Evolutionary conservation across 2,113 vertebrate genomes (phyloP).

Genomic region (Todiramphus chloris): DNA sequence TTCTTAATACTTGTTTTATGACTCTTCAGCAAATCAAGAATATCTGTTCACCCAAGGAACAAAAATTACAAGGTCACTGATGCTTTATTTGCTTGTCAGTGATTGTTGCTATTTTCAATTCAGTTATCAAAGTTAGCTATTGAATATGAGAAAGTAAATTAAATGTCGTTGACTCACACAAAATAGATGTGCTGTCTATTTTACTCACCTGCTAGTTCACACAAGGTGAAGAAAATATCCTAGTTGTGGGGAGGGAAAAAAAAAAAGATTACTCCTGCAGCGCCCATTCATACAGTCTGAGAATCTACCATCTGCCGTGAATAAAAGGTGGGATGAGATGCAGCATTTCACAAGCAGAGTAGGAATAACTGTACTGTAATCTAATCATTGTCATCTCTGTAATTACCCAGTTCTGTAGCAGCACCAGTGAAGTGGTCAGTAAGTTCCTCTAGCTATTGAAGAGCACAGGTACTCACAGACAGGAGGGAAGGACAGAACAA

Average conservation of each 20-base stretch:
- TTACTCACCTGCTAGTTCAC: not conserved
- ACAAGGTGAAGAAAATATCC: constrained; percentile 13
- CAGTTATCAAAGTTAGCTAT: not conserved
- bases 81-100: not conserved
- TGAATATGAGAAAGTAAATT: constrained; percentile 3
- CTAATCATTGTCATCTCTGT: not conserved
- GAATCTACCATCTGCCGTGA: not conserved
- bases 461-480: not conserved
- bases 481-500: not conserved
- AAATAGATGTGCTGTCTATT: not conserved
- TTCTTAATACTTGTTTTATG: not conserved
- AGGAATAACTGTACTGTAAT: not conserved
- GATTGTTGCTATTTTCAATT: not conserved
- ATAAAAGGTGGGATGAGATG: not conserved
- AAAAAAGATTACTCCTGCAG: not conserved
- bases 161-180: not conserved
- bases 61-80: not conserved
- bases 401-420: not conserved
- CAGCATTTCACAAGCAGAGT: not conserved
- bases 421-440: not conserved
- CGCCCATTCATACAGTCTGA: not conserved
- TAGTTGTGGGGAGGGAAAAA: fast-evolving
- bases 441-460: not conserved
- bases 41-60: not conserved
- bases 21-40: not conserved